A percentile compares a stretch with the other conserved stretches of the same genome.
Evolutionary conservation across 1,140 invertebrate species (phyloP).

Genomic region (Euura saliciscinereae): DNA sequence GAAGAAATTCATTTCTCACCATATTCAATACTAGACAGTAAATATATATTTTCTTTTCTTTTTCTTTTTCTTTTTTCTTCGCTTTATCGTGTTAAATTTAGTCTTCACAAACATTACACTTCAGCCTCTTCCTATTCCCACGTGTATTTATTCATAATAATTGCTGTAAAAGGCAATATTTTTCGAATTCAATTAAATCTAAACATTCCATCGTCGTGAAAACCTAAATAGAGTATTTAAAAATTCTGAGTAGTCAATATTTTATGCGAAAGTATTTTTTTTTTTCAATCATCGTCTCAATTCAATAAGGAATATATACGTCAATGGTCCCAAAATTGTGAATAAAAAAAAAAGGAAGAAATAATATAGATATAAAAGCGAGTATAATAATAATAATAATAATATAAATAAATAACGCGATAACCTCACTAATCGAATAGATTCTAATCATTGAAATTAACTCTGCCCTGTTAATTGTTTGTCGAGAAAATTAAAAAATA

Average conservation of each 20-base stretch:
- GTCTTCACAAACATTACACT: background rate
- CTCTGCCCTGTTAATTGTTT: background rate
- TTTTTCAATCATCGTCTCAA: background rate
- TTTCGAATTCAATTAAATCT: background rate
- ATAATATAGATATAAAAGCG: background rate
- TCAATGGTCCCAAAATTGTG: conserved; percentile 9
- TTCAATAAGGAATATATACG: background rate
- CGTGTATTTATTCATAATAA: background rate
- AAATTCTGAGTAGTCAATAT: too few relatives aligned
- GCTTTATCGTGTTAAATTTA: background rate
- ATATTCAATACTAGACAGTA: background rate
- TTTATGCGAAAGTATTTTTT: background rate
- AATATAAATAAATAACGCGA: background rate
- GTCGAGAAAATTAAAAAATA: background rate
- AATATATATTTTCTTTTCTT: background rate
- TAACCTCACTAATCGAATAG: background rate
- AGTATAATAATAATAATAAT: background rate
- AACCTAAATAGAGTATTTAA: background rate
- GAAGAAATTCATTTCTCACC: background rate
- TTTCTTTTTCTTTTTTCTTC: background rate
- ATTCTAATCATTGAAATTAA: background rate
- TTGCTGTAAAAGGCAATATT: background rate
- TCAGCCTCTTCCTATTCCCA: background rate
- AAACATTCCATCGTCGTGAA: background rate
- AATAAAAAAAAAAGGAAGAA: background rate